phyloP scores from a whole-genome alignment of 1,140 invertebrate species.

The Arctopsyche grandis region DNA sequence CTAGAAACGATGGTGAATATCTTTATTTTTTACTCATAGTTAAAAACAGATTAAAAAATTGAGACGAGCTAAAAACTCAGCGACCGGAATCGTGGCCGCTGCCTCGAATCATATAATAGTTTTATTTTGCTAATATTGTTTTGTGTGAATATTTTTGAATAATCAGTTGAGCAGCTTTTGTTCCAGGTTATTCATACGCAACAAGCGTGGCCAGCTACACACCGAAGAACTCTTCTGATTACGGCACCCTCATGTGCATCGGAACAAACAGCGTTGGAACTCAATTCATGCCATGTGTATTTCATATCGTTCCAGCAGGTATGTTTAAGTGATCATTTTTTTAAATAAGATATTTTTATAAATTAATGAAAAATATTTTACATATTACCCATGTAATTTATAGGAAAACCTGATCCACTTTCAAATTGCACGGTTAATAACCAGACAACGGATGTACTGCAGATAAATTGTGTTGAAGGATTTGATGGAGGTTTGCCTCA shows the following conservation, averaged over 20 bases:
- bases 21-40: too few relatives aligned
- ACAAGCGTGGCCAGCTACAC: constrained; percentile 50
- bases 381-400: constrained; percentile 29
- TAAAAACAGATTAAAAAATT: constrained; percentile 60
- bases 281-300: constrained; percentile 79
- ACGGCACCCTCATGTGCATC: constrained; percentile 82
- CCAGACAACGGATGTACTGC: constrained; percentile 68
- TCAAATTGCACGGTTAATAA: constrained; percentile 69
- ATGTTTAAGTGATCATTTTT: constrained; percentile 50
- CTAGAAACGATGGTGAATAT: constrained; percentile 45
- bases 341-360: constrained; percentile 51
- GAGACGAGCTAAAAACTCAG: constrained; percentile 47
- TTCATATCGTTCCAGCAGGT: constrained; percentile 83
- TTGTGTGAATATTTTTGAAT: constrained; percentile 17
- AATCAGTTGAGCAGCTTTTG: constrained; percentile 14
- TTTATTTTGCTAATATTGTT: constrained; percentile 2
- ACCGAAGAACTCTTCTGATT: constrained; percentile 69
- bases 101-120: neutral
- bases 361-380: constrained; percentile 22
- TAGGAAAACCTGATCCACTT: constrained; percentile 68
- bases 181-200: constrained; percentile 48
- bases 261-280: constrained; percentile 78
- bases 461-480: constrained; percentile 75
- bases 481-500: constrained; percentile 74
- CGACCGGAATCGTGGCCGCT: too few relatives aligned